phyloP scores from a whole-genome alignment of 2,797 vertebrate genomes.

The Phoebastria nigripes region DNA sequence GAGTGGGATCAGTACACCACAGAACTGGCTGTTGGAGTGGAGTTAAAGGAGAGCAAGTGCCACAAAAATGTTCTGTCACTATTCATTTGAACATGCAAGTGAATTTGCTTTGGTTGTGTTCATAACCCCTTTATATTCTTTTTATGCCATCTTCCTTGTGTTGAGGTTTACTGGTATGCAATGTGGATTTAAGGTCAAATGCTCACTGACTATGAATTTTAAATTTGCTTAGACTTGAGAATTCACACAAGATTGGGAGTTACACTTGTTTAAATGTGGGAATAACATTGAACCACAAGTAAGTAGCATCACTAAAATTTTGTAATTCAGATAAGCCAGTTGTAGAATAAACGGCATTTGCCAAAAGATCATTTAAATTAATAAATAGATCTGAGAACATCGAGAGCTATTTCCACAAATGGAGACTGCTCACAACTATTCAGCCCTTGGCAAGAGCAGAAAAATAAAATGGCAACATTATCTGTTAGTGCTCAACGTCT shows the following conservation, averaged over 20 bases:
- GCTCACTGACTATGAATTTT: background rate
- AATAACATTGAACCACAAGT: background rate
- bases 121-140: background rate
- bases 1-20: rapidly evolving
- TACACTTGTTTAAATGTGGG: background rate
- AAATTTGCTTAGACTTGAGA: background rate
- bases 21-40: background rate
- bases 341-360: background rate
- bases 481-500: background rate
- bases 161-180: background rate
- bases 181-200: background rate
- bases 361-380: background rate
- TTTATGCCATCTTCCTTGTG: background rate
- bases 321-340: background rate
- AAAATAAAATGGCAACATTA: background rate
- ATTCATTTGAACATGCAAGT: background rate
- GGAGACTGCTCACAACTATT: background rate
- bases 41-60: background rate
- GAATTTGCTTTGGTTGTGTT: background rate
- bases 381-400: background rate
- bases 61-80: background rate
- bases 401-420: background rate
- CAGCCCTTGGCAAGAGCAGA: background rate
- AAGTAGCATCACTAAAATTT: background rate
- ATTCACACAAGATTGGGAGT: background rate